phyloP scores from a whole-genome alignment of 2,113 vertebrate genomes.

The Paradisaea rubra region DNA sequence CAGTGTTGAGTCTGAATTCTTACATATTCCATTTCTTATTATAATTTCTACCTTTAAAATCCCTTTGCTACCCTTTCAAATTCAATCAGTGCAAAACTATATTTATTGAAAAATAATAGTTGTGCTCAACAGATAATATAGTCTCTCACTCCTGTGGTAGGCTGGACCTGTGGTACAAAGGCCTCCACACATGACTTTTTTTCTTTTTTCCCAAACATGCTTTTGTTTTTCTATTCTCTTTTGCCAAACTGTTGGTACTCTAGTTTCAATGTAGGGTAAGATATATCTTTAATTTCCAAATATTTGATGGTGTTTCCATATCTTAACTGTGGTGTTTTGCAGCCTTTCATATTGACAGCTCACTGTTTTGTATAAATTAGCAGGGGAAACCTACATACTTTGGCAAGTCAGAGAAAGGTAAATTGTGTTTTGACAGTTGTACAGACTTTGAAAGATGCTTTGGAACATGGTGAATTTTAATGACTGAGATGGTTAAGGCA shows the following conservation, averaged over 20 bases:
- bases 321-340: background rate
- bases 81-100: background rate
- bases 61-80: background rate
- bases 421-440: conserved; percentile 55
- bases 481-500: background rate
- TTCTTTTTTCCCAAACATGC: background rate
- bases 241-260: background rate
- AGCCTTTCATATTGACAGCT: conserved; percentile 11
- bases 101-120: background rate
- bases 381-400: background rate
- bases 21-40: background rate
- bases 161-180: background rate
- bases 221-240: background rate
- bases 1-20: background rate
- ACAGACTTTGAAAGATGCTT: conserved; percentile 11
- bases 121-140: background rate
- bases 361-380: conserved; percentile 5
- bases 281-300: background rate
- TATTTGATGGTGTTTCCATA: background rate
- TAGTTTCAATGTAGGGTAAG: background rate
- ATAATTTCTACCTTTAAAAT: background rate
- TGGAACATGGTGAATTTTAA: conserved; percentile 15
- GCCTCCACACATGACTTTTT: background rate
- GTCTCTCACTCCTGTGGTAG: background rate
- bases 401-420: conserved; percentile 4